phyloP scores from a whole-genome alignment of 1,140 invertebrate genomes.

The Hydropsyche tenuis region DNA sequence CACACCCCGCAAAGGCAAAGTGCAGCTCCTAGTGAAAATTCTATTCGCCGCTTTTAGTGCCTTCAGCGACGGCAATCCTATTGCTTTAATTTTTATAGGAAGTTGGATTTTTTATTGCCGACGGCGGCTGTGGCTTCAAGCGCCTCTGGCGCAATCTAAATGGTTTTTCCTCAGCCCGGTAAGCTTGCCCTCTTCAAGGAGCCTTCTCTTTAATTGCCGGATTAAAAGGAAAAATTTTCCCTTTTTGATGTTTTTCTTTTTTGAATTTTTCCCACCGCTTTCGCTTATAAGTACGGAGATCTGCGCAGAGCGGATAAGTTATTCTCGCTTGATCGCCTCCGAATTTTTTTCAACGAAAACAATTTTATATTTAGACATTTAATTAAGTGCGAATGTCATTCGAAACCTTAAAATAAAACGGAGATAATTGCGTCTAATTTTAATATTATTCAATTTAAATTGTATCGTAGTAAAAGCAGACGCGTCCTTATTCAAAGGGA shows the following conservation, averaged over 20 bases:
- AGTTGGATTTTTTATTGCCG: slow-evolving; percentile 24
- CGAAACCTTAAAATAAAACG: no score
- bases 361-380: no score
- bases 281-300: not conserved
- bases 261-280: slow-evolving; percentile 4
- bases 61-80: slow-evolving; percentile 18
- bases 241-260: slow-evolving; percentile 33
- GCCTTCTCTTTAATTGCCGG: slow-evolving; percentile 38
- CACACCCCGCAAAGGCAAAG: slow-evolving; percentile 9
- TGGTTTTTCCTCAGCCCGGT: slow-evolving; percentile 14
- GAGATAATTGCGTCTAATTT: no score
- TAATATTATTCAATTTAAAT: no score
- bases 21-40: slow-evolving; percentile 26
- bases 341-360: no score
- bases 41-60: slow-evolving; percentile 29
- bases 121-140: not conserved
- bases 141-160: slow-evolving; percentile 18
- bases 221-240: slow-evolving; percentile 38
- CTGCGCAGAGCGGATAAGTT: not conserved
- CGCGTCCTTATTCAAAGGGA: not conserved
- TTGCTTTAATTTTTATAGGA: slow-evolving; percentile 40
- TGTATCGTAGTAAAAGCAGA: no score
- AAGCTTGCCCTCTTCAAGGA: slow-evolving; percentile 10
- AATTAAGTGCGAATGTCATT: no score
- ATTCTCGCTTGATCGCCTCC: not conserved